phyloP scores from a whole-genome alignment of 2,888 invertebrate genomes.

The Tetanocera ferruginea region DNA sequence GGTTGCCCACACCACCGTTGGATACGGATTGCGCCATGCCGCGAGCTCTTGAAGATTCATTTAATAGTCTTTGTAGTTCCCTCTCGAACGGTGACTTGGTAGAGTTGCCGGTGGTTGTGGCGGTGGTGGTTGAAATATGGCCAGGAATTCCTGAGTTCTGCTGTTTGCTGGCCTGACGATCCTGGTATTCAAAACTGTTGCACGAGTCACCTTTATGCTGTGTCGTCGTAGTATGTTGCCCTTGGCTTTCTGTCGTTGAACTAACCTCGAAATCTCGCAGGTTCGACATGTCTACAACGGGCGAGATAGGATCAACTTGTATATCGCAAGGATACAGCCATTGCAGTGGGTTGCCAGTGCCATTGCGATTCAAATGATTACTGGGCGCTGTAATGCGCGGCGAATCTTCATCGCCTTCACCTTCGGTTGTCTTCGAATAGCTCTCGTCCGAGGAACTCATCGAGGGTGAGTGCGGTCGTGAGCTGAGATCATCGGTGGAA shows the following conservation, averaged over 20 bases:
- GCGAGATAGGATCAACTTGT: conserved; percentile 71
- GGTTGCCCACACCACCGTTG: conserved; percentile 49
- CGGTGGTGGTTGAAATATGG: not conserved
- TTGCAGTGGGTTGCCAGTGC: conserved; percentile 69
- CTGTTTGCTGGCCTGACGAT: conserved; percentile 54
- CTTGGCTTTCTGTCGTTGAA: conserved; percentile 71
- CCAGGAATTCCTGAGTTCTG: conserved; percentile 23
- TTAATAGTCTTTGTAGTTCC: conserved; percentile 83
- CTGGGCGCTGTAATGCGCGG: conserved; percentile 58
- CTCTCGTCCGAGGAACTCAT: conserved; percentile 89
- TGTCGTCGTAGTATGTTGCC: conserved; percentile 73
- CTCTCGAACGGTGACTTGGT: conserved; percentile 80
- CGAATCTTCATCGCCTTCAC: conserved; percentile 71
- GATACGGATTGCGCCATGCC: conserved; percentile 54
- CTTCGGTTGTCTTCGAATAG: conserved; percentile 85
- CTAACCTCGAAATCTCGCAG: conserved; percentile 69
- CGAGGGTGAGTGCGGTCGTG: conserved; percentile 84
- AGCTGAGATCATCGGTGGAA: conserved; percentile 86
- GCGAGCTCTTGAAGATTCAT: conserved; percentile 72
- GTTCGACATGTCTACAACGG: conserved; percentile 65
- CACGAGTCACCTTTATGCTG: conserved; percentile 76
- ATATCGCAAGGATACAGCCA: conserved; percentile 77
- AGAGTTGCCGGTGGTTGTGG: conserved; percentile 48
- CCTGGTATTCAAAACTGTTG: conserved; percentile 76
- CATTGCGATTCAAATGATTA: conserved; percentile 56